These are phyloP conservation scores for Hormaphis cornu DNA, from an alignment of 1,140 invertebrate genomes.

Conservation along the genomic window DNA sequence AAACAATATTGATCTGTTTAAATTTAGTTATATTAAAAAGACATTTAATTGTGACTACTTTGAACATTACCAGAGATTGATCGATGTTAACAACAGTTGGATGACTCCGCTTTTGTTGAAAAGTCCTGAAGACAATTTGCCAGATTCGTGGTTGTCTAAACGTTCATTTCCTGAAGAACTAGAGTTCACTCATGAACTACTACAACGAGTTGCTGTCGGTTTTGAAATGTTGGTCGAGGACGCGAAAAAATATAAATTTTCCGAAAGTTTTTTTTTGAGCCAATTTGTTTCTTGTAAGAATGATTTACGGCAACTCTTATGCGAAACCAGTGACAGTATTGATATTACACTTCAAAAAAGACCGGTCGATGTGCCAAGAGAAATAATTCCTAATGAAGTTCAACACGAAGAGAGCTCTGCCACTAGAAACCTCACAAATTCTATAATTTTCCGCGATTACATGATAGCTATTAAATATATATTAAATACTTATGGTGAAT, in stretches of 20 bases:
- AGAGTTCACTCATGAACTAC: not conserved
- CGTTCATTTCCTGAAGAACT: not conserved
- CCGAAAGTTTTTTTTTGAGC: not conserved
- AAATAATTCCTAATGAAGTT: not conserved
- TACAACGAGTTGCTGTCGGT: conserved; percentile 1
- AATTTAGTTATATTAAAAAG: not conserved
- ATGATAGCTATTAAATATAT: not conserved
- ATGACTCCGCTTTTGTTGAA: not conserved
- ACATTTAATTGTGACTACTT: not conserved
- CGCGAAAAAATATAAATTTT: not conserved
- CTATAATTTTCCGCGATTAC: conserved; percentile 14
- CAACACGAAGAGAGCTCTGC: not conserved
- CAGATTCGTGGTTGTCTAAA: not conserved
- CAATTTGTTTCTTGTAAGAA: not conserved
- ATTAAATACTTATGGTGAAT: not conserved
- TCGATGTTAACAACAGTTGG: not conserved
- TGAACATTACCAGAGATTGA: not conserved
- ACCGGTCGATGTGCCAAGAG: not conserved
- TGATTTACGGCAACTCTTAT: not conserved
- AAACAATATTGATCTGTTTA: not conserved
- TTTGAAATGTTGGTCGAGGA: not conserved
- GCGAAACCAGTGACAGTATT: not conserved
- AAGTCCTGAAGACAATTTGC: not conserved
- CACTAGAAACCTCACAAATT: not conserved
- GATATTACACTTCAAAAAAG: not conserved